phyloP scores from a whole-genome alignment of 2,113 vertebrate genomes.

The Argyrosomus japonicus region DNA sequence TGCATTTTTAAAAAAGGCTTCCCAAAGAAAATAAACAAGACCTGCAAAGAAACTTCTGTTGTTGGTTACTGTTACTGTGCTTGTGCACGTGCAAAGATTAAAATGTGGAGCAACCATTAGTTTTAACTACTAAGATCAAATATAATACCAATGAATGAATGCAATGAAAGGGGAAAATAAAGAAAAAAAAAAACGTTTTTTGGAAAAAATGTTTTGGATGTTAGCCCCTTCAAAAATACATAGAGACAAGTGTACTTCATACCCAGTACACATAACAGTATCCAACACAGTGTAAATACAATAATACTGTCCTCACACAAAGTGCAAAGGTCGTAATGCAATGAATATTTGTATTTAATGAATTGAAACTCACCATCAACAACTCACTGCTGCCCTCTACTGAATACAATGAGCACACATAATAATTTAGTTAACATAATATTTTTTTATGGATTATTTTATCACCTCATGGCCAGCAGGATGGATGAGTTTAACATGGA shows the following conservation, averaged over 20 bases:
- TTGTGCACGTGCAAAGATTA: slow-evolving; percentile 6
- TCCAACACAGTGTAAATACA: background rate
- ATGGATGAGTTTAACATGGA: background rate
- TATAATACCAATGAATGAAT: slow-evolving; percentile 4
- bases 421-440: background rate
- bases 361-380: slow-evolving; percentile 10
- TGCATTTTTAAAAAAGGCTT: slow-evolving; percentile 43
- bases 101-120: slow-evolving; percentile 28
- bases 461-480: background rate
- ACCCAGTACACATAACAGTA: background rate
- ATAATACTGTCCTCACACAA: background rate
- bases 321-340: slow-evolving; percentile 17
- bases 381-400: slow-evolving; percentile 69
- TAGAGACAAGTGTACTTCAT: background rate
- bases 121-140: slow-evolving; percentile 48
- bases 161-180: slow-evolving; percentile 14
- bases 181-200: background rate
- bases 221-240: background rate
- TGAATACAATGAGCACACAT: slow-evolving; percentile 33
- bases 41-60: slow-evolving; percentile 20
- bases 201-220: background rate
- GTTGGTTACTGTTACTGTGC: slow-evolving; percentile 50
- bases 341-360: slow-evolving; percentile 14
- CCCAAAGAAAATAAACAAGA: slow-evolving; percentile 57
- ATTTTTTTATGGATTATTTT: background rate